Percentiles rank a stretch among this genome's conserved stretches.
phyloP scores from a whole-genome alignment of 2,797 vertebrate species.

The Synaphobranchus kaupii region DNA sequence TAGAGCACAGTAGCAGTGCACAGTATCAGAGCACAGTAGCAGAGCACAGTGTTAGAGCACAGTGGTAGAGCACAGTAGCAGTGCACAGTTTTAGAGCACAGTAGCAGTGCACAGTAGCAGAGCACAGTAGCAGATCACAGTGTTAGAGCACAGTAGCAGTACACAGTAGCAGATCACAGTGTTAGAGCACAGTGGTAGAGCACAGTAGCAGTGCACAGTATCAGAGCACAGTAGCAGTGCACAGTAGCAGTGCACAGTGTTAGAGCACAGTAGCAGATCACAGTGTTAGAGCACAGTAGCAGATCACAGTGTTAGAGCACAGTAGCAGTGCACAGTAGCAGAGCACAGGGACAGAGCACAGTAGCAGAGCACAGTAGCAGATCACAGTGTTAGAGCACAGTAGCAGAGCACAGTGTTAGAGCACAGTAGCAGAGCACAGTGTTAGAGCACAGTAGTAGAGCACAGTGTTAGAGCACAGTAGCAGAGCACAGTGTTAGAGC shows the following conservation, averaged over 20 bases:
- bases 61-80: background rate
- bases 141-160: too few relatives aligned
- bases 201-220: background rate
- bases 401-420: background rate
- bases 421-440: background rate
- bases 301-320: too few relatives aligned
- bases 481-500: background rate
- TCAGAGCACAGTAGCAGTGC: background rate
- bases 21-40: background rate
- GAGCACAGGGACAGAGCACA: background rate
- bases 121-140: too few relatives aligned
- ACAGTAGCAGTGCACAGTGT: background rate
- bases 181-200: too few relatives aligned
- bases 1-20: too few relatives aligned
- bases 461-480: too few relatives aligned
- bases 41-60: too few relatives aligned
- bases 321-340: background rate
- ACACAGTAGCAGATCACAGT: background rate
- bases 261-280: background rate
- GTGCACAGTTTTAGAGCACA: too few relatives aligned
- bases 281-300: background rate
- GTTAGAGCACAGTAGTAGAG: too few relatives aligned
- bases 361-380: background rate
- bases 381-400: too few relatives aligned
- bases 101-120: background rate